Conservation (phyloP, 2,888 invertebrate genomes). For the Drosophila melanocephala region DNA sequence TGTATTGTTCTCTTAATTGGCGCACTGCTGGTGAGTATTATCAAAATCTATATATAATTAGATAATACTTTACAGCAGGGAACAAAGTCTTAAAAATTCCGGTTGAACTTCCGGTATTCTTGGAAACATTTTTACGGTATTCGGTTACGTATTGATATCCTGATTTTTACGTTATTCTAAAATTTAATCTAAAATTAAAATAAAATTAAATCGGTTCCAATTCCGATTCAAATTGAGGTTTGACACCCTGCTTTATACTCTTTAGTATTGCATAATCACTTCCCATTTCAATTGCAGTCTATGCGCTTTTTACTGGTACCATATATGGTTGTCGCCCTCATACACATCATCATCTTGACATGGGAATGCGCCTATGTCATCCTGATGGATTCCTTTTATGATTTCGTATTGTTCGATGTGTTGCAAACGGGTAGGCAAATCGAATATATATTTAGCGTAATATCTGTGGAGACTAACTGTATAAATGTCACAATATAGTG, state of each 20-base stretch:
- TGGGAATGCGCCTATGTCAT: conserved; percentile 42
- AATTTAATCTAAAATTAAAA: too few species aligned
- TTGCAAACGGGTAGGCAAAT: conserved; percentile 45
- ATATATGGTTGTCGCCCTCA: conserved; percentile 48
- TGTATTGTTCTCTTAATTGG: conserved; percentile 62
- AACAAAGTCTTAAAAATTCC: neutral
- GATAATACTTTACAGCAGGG: neutral
- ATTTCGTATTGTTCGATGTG: conserved; percentile 59
- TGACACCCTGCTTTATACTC: neutral
- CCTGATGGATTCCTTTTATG: conserved; percentile 41
- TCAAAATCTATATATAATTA: neutral
- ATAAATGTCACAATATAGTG: conserved; percentile 21
- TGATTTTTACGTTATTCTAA: neutral
- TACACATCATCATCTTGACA: conserved; percentile 43
- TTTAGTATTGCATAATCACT: neutral
- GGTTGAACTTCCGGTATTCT: neutral
- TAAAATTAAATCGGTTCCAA: neutral
- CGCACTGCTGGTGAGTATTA: conserved; percentile 46
- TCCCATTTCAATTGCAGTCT: conserved; percentile 12
- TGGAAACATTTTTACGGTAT: neutral
- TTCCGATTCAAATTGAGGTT: neutral
- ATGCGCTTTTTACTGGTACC: conserved; percentile 51
- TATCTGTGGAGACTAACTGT: neutral
- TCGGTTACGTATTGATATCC: neutral
- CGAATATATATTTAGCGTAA: neutral